Evolutionary conservation across 2,888 invertebrate genomes (phyloP).

Genomic region (Pyrrhosoma nymphula): DNA sequence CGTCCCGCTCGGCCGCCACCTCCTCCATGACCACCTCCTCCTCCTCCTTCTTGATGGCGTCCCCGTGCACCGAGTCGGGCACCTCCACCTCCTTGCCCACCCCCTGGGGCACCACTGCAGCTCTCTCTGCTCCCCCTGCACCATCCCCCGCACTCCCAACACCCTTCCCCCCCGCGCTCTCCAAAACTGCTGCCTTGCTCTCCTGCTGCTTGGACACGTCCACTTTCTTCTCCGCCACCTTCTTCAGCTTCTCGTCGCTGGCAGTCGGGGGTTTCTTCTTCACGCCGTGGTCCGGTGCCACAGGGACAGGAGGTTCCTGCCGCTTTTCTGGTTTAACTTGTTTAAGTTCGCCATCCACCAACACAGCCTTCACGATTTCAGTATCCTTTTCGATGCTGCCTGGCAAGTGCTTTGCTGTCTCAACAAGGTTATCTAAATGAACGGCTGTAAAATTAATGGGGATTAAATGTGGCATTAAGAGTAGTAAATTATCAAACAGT

Average conservation of each 20-base stretch:
- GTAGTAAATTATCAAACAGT: no score
- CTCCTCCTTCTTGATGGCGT: slow-evolving; percentile 64
- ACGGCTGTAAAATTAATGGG: not conserved
- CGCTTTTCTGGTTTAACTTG: slow-evolving; percentile 72
- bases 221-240: slow-evolving; percentile 68
- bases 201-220: not conserved
- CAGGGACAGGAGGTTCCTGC: slow-evolving; percentile 77
- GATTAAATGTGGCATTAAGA: no score
- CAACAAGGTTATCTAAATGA: not conserved
- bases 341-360: not conserved
- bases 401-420: not conserved
- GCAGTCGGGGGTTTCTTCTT: slow-evolving; percentile 73
- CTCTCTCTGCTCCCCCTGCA: slow-evolving; percentile 75
- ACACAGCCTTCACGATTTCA: not conserved
- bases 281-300: slow-evolving; percentile 75
- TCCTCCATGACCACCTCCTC: slow-evolving; percentile 77
- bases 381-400: slow-evolving; percentile 64
- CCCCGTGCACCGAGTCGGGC: slow-evolving; percentile 61
- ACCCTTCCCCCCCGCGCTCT: slow-evolving; percentile 3
- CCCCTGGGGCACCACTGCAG: slow-evolving; percentile 73
- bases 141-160: slow-evolving; percentile 70
- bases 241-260: slow-evolving; percentile 73
- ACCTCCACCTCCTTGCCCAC: slow-evolving; percentile 38
- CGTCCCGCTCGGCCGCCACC: slow-evolving; percentile 78
- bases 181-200: slow-evolving; percentile 66